Conservation (phyloP, 2,888 invertebrate species). For the Callyntrura sp. region DNA sequence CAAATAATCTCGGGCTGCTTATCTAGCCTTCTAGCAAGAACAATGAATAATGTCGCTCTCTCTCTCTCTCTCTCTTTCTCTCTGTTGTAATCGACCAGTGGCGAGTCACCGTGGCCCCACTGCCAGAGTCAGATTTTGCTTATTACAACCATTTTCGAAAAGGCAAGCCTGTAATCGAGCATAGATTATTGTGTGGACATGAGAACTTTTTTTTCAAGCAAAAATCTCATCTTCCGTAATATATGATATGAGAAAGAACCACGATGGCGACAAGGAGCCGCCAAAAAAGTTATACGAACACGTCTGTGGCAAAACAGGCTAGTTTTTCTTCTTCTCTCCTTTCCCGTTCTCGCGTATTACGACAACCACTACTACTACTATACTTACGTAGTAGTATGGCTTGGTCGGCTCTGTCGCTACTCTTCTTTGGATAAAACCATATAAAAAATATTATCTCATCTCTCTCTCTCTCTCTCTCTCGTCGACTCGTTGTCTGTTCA, state of each 20-base stretch:
- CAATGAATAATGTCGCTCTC: conserved; percentile 77
- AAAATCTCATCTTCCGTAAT: conserved; percentile 77
- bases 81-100: conserved; percentile 71
- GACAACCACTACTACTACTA: neutral
- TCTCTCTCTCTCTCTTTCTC: too few relatives aligned
- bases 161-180: conserved; percentile 73
- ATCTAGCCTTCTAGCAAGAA: conserved; percentile 54
- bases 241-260: conserved; percentile 73
- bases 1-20: conserved; percentile 52
- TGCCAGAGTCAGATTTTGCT: conserved; percentile 64
- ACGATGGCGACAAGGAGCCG: conserved; percentile 72
- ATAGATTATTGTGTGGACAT: conserved; percentile 76
- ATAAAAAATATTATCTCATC: conserved; percentile 71
- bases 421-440: conserved; percentile 63
- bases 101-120: conserved; percentile 74
- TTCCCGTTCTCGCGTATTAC: conserved; percentile 28
- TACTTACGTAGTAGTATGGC: too few relatives aligned
- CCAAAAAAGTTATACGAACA: conserved; percentile 76
- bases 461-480: conserved; percentile 71
- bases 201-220: conserved; percentile 72
- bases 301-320: conserved; percentile 73
- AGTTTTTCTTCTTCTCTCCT: conserved; percentile 64
- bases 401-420: conserved; percentile 26
- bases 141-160: conserved; percentile 74
- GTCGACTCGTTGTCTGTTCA: conserved; percentile 72